Base-by-base conservation (phyloP, 2,797 vertebrate species). In the Muscicapa comitata region DNA sequence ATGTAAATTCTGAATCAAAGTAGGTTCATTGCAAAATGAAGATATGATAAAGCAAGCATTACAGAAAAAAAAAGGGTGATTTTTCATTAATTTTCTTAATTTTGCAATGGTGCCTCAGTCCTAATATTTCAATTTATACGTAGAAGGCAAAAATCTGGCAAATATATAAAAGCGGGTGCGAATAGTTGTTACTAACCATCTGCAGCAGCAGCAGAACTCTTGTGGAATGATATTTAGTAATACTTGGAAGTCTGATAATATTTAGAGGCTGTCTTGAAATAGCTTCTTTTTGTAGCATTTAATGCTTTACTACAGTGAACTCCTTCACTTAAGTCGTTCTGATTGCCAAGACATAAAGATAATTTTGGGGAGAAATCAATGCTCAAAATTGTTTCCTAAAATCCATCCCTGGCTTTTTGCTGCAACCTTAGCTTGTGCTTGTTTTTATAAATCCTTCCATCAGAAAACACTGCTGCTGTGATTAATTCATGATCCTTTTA, bases 381-480 rank as follows among this genome's bases (percentile, higher is more conserved):
- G 53, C 25, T 82, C 8, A 48, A 72, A 3, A 72, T 74, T 50
- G 19, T 91, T 95, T 77, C 28, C 33, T 68, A 57, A 91, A 81
- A 90, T 91, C 31, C 16, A 35, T 37, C 19, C 4, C 26, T 6
- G 2, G 33, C 13, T 57, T 83, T 80, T 47, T 81, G 25, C 70
- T 13, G 3, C 1, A 21, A 24, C 11, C 38, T 86, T 37, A 80
- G 8, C 14, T 42, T 90, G 40, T 61, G 61, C 19, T 82, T 86
- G 61, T 77, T 88, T 92, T 79, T 51, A 38, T 90, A 88, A 95
- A 75, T 77, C 31, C 29, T 70, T 94, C 31, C 11, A 14, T 79
- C 57, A 78, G 43, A 90, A 82, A 76, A 31, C 42, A 78, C 10
- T 55, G 17, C 47, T 51, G 48, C 58, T 85, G 19, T 93, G 43